A percentile compares a stretch with the other conserved stretches of the same genome.
These are phyloP conservation scores for Heliconius melpomene DNA, from an alignment of 1,140 invertebrate species.

Conservation along the genomic window DNA sequence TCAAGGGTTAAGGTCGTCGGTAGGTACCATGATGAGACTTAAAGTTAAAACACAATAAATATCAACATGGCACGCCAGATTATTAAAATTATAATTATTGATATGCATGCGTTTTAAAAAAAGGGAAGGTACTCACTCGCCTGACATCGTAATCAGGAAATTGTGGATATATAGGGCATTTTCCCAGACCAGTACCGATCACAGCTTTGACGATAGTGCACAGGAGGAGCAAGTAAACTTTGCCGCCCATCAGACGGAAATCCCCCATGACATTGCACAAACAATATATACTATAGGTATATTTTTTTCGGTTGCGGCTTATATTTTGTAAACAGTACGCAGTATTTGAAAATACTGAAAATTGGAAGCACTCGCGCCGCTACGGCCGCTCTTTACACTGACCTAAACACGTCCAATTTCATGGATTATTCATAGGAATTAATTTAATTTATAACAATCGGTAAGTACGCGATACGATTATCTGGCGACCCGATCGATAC, in stretches of 20 bases:
- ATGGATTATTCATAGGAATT: conserved; percentile 39
- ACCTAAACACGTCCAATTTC: conserved; percentile 38
- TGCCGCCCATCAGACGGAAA: conserved; percentile 49
- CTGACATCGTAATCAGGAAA: conserved; percentile 83
- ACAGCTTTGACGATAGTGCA: conserved; percentile 49
- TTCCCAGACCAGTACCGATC: conserved; percentile 79
- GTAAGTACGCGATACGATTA: conserved; percentile 23
- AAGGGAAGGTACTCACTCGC: conserved; percentile 71
- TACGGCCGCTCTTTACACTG: conserved; percentile 47
- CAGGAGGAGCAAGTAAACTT: conserved; percentile 50
- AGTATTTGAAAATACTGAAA: conserved; percentile 47
- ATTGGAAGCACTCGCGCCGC: conserved; percentile 26
- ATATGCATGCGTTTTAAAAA: neutral
- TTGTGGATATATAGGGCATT: conserved; percentile 82
- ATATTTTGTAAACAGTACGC: conserved; percentile 67
- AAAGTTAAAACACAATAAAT: conserved; percentile 28
- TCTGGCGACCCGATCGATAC: neutral
- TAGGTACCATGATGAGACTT: conserved; percentile 19
- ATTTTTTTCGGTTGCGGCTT: conserved; percentile 27
- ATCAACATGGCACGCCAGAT: neutral
- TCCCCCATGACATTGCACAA: conserved; percentile 60
- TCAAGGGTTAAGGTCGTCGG: conserved; percentile 42
- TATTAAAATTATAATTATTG: neutral
- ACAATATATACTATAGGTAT: conserved; percentile 11
- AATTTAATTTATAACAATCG: conserved; percentile 29